Evolutionary conservation across 1,140 invertebrate genomes (phyloP), one percentile per base, ranked within the genome.

Genomic region (Notospermus geniculatus): DNA sequence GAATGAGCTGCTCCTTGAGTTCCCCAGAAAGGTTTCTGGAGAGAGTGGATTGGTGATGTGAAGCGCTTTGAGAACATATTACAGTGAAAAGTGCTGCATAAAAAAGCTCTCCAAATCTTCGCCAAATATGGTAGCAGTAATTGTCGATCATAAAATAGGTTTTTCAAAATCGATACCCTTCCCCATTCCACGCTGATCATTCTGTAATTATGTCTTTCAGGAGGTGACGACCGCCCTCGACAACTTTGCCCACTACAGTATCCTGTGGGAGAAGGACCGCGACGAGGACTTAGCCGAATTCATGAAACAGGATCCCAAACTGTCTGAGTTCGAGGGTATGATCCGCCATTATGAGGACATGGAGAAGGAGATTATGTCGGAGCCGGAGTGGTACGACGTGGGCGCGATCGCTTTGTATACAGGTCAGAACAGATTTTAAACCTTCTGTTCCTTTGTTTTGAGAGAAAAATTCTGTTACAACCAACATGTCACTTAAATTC

Each of bases 191-290:
- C 19, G 27, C 17, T 55, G 30, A 41, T 19, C 23, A n/a, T 52
- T 59, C 5, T 59, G 2, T 59, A 11, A 32, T 15, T 54, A n/a
- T 36, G 4, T 36, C 15, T 15, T 56, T 13, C 67, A 91, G 89
- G 89, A 91, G 77, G 82, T 91, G 13, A 83, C 81, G 25, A 86
- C 85, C 46, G 90, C 92, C 67, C 85, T 94, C 13, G 87, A 90
- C 64, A 85, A 87, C 65, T 95, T 93, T 90, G 86, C 88, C 45
- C 88, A 89, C 0, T 95, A 93, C 73, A 88, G 91, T 72, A 88
- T 91, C 66, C 84, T 95, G 17, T 95, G 93, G 93, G 89, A 90
- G 72, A 86, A 87, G 67, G 91, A 95, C 72, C 84, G 87, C 68
- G 85, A 88, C 17, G 83, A 88, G 17, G 89, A 87, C 15, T 83